These are phyloP conservation scores for Calyptomena viridis DNA, from an alignment of 2,113 vertebrate genomes.

Conservation along the genomic window DNA sequence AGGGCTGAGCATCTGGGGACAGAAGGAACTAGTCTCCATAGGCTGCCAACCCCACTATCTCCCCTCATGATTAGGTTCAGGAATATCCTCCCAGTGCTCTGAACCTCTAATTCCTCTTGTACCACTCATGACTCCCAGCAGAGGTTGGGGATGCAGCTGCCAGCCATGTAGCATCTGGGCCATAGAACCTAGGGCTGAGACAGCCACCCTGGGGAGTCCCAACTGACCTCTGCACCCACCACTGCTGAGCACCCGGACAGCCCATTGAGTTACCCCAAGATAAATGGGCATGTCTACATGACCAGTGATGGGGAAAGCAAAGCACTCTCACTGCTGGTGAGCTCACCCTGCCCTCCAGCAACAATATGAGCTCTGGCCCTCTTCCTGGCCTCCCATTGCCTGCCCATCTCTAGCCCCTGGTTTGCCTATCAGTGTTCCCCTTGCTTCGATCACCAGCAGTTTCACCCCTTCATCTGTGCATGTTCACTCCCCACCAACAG, in stretches of 20 bases:
- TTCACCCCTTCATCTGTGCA: not conserved
- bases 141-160: not conserved
- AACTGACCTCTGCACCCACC: not conserved
- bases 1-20: not conserved
- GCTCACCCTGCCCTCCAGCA: not conserved
- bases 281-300: not conserved
- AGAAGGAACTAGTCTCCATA: not conserved
- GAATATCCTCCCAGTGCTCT: not conserved
- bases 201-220: not conserved
- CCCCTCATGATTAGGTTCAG: not conserved
- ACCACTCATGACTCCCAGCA: not conserved
- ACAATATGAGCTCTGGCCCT: not conserved
- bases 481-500: fast-evolving
- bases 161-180: not conserved
- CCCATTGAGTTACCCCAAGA: not conserved
- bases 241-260: not conserved
- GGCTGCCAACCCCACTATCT: not conserved
- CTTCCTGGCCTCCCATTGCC: not conserved
- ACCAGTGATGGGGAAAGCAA: not conserved
- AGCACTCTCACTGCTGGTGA: not conserved
- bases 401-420: not conserved
- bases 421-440: not conserved
- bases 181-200: not conserved
- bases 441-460: not conserved
- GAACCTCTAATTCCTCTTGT: not conserved